phyloP scores from a whole-genome alignment of 2,888 invertebrate genomes.

The Leptothorax acervorum region DNA sequence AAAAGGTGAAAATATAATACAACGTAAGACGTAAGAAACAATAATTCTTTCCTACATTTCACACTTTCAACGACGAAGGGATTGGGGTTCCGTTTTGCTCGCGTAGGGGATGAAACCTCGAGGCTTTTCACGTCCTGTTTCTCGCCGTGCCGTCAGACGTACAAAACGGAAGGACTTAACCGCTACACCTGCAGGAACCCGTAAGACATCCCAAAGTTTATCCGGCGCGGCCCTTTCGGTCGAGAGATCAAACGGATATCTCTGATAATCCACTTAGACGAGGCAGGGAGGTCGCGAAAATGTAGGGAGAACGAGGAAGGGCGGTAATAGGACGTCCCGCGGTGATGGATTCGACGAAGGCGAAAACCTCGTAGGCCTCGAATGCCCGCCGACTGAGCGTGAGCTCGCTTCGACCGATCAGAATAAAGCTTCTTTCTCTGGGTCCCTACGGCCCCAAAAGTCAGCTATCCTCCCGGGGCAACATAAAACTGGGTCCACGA shows the following conservation, averaged over 20 bases:
- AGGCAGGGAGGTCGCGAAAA: conserved; percentile 65
- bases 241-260: conserved; percentile 78
- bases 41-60: not conserved
- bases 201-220: conserved; percentile 69
- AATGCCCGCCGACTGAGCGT: conserved; percentile 61
- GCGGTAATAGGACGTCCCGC: conserved; percentile 75
- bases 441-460: conserved; percentile 62
- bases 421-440: conserved; percentile 47
- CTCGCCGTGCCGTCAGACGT: conserved; percentile 46
- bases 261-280: conserved; percentile 77
- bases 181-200: conserved; percentile 64
- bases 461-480: conserved; percentile 48
- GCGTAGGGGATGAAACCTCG: conserved; percentile 49
- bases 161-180: conserved; percentile 64
- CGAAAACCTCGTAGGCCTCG: conserved; percentile 64
- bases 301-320: conserved; percentile 56
- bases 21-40: not conserved
- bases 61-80: conserved; percentile 4
- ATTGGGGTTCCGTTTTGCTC: conserved; percentile 16
- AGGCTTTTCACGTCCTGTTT: conserved; percentile 36
- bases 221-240: conserved; percentile 64
- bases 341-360: conserved; percentile 68
- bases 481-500: conserved; percentile 61
- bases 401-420: conserved; percentile 64
- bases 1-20: not conserved